Evolutionary conservation across 2,113 vertebrate genomes (phyloP).

Genomic region (Mesitornis unicolor): DNA sequence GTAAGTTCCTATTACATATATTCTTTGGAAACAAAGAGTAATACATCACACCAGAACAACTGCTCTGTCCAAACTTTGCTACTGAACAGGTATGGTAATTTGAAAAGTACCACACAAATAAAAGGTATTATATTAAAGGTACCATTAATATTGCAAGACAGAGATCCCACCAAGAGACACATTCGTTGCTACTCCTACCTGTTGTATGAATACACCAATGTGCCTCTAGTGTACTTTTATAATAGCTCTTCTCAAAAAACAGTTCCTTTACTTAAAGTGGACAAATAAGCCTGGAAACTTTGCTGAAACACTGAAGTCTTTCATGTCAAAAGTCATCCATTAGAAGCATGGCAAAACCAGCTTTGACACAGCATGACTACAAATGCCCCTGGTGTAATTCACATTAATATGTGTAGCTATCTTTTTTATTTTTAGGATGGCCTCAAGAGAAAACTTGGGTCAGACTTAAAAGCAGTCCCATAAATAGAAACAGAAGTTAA

Average conservation of each 20-base stretch:
- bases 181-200: background rate
- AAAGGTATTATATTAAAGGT: background rate
- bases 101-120: background rate
- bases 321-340: background rate
- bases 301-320: background rate
- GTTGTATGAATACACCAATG: background rate
- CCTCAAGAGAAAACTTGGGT: conserved; percentile 53
- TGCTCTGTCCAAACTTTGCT: background rate
- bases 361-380: background rate
- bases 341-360: background rate
- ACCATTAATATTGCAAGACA: background rate
- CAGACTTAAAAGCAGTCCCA: conserved; percentile 55
- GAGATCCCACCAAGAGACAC: background rate
- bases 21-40: background rate
- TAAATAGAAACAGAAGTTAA: conserved; percentile 68
- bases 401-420: conserved; percentile 43
- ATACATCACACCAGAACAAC: background rate
- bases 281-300: background rate
- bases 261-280: background rate
- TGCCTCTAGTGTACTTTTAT: background rate
- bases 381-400: conserved; percentile 35
- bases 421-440: conserved; percentile 66
- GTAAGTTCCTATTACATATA: background rate
- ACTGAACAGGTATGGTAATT: background rate
- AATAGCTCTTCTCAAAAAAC: background rate